These are phyloP conservation scores for Dendrophyllia cribrosa DNA, from an alignment of 64 coral and sea anemone genomes.

Conservation along the genomic window DNA sequence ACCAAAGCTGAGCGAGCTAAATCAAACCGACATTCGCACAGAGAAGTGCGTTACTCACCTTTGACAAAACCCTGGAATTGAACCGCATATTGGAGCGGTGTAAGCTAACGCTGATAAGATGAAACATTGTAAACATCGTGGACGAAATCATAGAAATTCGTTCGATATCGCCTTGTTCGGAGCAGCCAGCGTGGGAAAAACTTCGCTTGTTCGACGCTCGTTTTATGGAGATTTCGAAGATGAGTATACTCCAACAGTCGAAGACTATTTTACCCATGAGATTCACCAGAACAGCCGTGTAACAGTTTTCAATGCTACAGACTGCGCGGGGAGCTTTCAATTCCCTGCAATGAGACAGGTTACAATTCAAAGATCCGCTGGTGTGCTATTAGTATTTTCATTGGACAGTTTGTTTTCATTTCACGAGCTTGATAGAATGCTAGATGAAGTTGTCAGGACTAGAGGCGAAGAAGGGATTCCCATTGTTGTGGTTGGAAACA, in stretches of 20 bases:
- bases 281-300: constrained; percentile 51
- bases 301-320: constrained; percentile 79
- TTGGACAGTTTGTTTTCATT: constrained; percentile 81
- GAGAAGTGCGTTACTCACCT: neutral
- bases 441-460: constrained; percentile 64
- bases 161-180: constrained; percentile 89
- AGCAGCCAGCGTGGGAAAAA: constrained; percentile 91
- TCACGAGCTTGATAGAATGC: constrained; percentile 80
- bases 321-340: constrained; percentile 81
- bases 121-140: neutral
- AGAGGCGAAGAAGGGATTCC: constrained; percentile 50
- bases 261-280: constrained; percentile 77
- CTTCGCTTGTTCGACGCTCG: constrained; percentile 85
- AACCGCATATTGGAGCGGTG: neutral
- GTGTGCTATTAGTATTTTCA: constrained; percentile 88
- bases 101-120: neutral
- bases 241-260: constrained; percentile 82
- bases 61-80: neutral
- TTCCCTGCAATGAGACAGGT: constrained; percentile 94
- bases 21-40: neutral
- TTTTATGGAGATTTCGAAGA: constrained; percentile 61
- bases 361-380: constrained; percentile 68
- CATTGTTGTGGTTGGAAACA: constrained; percentile 90
- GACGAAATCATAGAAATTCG: constrained; percentile 39
- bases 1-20: neutral